A percentile compares a stretch with the other conserved stretches of the same genome.
Evolutionary conservation across 2,113 vertebrate species (phyloP).

Genomic region (Leucopternis melanops): DNA sequence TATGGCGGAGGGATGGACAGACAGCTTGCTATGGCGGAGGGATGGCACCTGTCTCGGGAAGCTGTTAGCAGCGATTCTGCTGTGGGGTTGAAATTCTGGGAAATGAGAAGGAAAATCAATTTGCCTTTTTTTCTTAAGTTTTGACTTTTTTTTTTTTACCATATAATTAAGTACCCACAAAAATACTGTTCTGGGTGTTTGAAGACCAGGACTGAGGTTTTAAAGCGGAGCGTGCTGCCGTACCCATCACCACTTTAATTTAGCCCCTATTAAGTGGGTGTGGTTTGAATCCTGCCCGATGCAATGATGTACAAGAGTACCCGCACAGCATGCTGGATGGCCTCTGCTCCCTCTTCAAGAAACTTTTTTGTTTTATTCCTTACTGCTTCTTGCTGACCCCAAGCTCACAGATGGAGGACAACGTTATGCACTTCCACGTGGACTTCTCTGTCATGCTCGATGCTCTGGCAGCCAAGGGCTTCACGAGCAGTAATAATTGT

Average conservation of each 20-base stretch:
- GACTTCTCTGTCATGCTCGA: not conserved
- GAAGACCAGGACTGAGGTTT: not conserved
- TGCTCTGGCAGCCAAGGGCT: not conserved
- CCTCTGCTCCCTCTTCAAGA: not conserved
- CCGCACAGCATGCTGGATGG: rapidly evolving
- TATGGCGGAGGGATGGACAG: not conserved
- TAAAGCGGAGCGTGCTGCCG: not conserved
- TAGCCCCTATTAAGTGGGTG: not conserved
- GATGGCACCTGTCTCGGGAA: not conserved
- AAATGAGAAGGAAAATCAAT: not conserved
- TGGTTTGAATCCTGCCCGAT: rapidly evolving
- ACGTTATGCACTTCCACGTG: not conserved
- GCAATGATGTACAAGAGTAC: not conserved
- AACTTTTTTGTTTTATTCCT: not conserved
- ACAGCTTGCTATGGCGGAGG: not conserved
- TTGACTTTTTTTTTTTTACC: not conserved
- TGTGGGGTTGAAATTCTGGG: not conserved
- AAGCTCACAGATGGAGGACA: not conserved
- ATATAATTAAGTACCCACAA: not conserved
- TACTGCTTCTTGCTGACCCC: not conserved
- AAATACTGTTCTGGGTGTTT: not conserved
- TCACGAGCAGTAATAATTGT: not conserved
- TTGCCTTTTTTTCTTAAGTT: not conserved
- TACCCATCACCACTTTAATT: not conserved
- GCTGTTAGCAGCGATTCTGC: not conserved